Percentiles rank a stretch among this genome's conserved stretches.
Conservation (phyloP, 2,888 invertebrate genomes). For the Tholera decimalis region DNA sequence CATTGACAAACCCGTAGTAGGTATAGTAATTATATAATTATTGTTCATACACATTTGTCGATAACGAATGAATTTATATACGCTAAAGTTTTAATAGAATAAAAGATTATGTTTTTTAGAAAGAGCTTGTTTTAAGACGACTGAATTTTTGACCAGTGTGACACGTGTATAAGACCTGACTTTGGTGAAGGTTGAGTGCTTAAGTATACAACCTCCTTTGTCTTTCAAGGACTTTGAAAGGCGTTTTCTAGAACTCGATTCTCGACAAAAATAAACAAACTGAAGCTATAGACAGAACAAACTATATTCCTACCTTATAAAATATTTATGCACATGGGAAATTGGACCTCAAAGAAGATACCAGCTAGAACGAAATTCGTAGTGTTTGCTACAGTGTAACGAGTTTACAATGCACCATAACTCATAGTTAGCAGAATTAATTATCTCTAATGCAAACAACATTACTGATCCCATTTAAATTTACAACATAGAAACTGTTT, state of each 20-base stretch:
- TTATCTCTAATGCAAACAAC: constrained; percentile 56
- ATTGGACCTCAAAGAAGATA: constrained; percentile 17
- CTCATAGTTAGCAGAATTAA: constrained; percentile 45
- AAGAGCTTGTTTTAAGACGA: too few species aligned
- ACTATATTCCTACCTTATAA: constrained; percentile 5
- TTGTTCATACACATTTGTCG: too few species aligned
- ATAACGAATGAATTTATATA: too few species aligned
- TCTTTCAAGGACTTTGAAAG: constrained; percentile 5
- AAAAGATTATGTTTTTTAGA: too few species aligned
- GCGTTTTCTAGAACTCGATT: constrained; percentile 14
- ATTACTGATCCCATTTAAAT: constrained; percentile 60
- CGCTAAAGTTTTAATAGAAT: too few species aligned
- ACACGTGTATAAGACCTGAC: not conserved
- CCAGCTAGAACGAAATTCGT: constrained; percentile 1
- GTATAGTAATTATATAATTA: constrained; percentile 14
- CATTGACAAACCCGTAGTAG: not conserved
- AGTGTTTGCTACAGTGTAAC: constrained; percentile 17
- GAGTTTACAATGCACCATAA: constrained; percentile 40
- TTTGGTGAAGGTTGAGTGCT: constrained; percentile 12
- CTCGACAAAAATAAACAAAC: constrained; percentile 8
- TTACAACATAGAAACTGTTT: constrained; percentile 57
- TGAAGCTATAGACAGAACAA: constrained; percentile 18
- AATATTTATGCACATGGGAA: constrained; percentile 21
- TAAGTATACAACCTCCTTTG: not conserved
- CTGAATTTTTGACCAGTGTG: not conserved